Conservation (phyloP, 2,888 invertebrate genomes). For the Andrena chrysosceles region DNA sequence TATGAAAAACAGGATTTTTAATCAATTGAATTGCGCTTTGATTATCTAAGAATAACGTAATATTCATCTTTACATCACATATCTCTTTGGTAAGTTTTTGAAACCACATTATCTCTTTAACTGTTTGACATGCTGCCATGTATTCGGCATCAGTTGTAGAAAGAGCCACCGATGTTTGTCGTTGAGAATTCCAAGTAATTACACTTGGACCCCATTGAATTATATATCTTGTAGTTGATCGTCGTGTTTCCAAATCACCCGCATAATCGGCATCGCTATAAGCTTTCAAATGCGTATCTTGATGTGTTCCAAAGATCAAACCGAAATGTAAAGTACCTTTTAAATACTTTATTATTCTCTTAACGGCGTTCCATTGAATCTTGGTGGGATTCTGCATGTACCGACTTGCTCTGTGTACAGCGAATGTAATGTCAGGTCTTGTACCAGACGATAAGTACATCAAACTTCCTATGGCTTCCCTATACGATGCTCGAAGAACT, state of each 20-base stretch:
- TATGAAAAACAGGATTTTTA: neutral
- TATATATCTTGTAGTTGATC: neutral
- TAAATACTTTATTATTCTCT: constrained; percentile 8
- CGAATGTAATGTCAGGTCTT: neutral
- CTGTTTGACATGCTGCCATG: neutral
- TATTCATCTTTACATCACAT: neutral
- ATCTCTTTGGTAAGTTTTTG: neutral
- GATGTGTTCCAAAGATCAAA: neutral
- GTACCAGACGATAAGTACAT: neutral
- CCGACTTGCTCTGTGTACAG: neutral
- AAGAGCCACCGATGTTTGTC: neutral
- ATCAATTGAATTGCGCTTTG: neutral
- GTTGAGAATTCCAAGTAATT: neutral
- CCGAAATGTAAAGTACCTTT: neutral
- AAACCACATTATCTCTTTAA: neutral
- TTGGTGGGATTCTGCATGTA: neutral
- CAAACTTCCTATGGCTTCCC: neutral
- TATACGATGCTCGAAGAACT: neutral
- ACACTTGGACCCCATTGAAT: neutral
- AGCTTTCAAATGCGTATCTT: neutral
- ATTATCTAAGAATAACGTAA: neutral
- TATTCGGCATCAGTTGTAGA: constrained; percentile 8
- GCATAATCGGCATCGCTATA: constrained; percentile 3
- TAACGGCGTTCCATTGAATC: constrained; percentile 1
- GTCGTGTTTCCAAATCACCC: neutral